These are phyloP conservation scores for Archocentrus centrarchus DNA, from an alignment of 2,113 vertebrate genomes.

Conservation along the genomic window DNA sequence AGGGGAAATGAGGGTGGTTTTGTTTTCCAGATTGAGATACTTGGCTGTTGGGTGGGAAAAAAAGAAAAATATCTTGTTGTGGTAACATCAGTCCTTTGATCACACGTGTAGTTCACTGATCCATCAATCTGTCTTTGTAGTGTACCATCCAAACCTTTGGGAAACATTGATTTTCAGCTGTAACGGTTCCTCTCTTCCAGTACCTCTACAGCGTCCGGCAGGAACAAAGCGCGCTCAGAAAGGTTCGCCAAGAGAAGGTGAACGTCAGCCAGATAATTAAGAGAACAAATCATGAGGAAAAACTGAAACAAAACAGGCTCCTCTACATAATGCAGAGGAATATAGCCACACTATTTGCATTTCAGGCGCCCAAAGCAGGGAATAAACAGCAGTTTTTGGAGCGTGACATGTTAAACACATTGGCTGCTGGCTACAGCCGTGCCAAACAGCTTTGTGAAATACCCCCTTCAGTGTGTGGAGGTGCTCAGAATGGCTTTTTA, in stretches of 20 bases:
- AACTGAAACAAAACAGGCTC: conserved; percentile 50
- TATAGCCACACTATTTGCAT: conserved; percentile 71
- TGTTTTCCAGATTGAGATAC: conserved; percentile 35
- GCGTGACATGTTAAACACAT: conserved; percentile 80
- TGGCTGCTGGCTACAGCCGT: conserved; percentile 71
- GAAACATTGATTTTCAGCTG: conserved; percentile 46
- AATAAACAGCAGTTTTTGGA: conserved; percentile 78
- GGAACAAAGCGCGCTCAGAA: conserved; percentile 51
- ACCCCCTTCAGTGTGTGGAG: conserved; percentile 55
- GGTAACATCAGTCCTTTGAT: conserved; percentile 52
- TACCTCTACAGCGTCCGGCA: conserved; percentile 45
- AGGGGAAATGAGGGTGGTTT: conserved; percentile 21
- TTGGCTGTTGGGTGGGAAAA: conserved; percentile 29
- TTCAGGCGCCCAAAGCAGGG: conserved; percentile 63
- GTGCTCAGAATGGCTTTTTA: conserved; percentile 67
- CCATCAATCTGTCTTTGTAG: conserved; percentile 51
- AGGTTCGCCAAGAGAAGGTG: conserved; percentile 54
- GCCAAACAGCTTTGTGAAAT: conserved; percentile 74
- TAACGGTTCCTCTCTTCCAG: conserved; percentile 27
- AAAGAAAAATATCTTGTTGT: not conserved
- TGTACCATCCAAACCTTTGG: conserved; percentile 32
- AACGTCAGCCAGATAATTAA: conserved; percentile 70
- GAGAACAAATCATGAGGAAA: conserved; percentile 72
- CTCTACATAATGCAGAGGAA: conserved; percentile 44
- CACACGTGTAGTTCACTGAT: conserved; percentile 28